A percentile compares a stretch with the other conserved stretches of the same genome.
Evolutionary conservation across 2,888 invertebrate species (phyloP).

Genomic region (Yponomeuta sedellus): DNA sequence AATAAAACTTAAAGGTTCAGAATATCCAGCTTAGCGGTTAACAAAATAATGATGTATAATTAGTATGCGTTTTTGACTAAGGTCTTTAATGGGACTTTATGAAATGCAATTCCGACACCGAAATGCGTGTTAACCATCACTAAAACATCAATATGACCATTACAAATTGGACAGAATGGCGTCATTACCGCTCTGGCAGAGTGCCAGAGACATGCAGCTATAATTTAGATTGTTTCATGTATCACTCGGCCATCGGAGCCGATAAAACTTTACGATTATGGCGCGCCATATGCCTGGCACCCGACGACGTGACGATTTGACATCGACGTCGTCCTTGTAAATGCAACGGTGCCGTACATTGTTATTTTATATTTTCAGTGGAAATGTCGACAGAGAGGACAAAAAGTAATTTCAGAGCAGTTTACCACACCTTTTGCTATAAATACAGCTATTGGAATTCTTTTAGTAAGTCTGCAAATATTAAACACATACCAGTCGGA

Average conservation of each 20-base stretch:
- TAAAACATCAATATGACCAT: neutral
- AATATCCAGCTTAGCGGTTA: too few relatives aligned
- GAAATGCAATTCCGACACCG: neutral
- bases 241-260: slow-evolving; percentile 71
- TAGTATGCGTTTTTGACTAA: too few relatives aligned
- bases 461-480: too few relatives aligned
- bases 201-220: slow-evolving; percentile 16
- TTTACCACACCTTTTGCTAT: too few relatives aligned
- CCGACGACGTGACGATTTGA: slow-evolving; percentile 7
- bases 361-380: neutral
- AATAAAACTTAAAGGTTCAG: too few relatives aligned
- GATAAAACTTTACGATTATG: slow-evolving; percentile 74
- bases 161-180: slow-evolving; percentile 1
- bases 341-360: neutral
- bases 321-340: neutral
- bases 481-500: too few relatives aligned
- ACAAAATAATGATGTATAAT: too few relatives aligned
- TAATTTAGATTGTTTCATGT: slow-evolving; percentile 72
- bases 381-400: neutral
- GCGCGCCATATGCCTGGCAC: slow-evolving; percentile 48
- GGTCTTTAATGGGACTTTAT: neutral
- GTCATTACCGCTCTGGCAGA: slow-evolving; percentile 14
- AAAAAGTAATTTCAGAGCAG: neutral
- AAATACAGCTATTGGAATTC: too few relatives aligned
- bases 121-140: neutral